These are phyloP conservation scores for Thripadectes ignobilis DNA, from an alignment of 2,797 vertebrate genomes.

Conservation along the genomic window DNA sequence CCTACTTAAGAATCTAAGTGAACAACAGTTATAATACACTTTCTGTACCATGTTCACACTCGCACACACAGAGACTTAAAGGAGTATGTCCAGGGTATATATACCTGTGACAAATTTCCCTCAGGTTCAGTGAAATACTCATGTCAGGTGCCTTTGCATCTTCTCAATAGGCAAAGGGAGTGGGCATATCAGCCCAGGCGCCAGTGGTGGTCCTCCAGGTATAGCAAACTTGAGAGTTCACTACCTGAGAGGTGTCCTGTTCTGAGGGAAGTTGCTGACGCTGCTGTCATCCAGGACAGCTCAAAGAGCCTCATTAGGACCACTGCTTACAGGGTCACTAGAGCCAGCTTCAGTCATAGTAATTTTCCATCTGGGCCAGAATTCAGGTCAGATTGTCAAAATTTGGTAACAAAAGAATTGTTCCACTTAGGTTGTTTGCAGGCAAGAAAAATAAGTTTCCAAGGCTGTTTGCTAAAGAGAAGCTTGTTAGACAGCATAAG, in stretches of 20 bases:
- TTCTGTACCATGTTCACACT: not conserved
- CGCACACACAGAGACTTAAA: rapidly evolving
- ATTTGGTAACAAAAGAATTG: not conserved
- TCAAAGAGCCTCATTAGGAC: not conserved
- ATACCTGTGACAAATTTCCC: not conserved
- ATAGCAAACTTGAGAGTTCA: not conserved
- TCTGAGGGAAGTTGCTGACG: not conserved
- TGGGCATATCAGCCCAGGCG: not conserved
- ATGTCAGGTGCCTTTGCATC: not conserved
- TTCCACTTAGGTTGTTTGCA: not conserved
- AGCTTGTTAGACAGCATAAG: not conserved
- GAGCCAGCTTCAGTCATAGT: not conserved
- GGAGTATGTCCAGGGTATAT: too few relatives aligned
- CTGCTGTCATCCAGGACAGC: not conserved
- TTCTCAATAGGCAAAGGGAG: not conserved
- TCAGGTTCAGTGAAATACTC: not conserved
- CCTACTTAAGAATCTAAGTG: not conserved
- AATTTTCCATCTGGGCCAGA: not conserved
- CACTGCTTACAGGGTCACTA: not conserved
- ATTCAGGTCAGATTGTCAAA: not conserved
- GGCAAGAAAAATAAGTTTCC: not conserved
- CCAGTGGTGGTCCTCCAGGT: not conserved
- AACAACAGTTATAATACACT: not conserved
- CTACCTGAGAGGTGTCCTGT: not conserved
- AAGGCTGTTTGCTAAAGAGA: not conserved